Evolutionary conservation across 2,888 invertebrate genomes (phyloP), one percentile per base, ranked within the genome.

Genomic region (Scaptomyza tumidula): DNA sequence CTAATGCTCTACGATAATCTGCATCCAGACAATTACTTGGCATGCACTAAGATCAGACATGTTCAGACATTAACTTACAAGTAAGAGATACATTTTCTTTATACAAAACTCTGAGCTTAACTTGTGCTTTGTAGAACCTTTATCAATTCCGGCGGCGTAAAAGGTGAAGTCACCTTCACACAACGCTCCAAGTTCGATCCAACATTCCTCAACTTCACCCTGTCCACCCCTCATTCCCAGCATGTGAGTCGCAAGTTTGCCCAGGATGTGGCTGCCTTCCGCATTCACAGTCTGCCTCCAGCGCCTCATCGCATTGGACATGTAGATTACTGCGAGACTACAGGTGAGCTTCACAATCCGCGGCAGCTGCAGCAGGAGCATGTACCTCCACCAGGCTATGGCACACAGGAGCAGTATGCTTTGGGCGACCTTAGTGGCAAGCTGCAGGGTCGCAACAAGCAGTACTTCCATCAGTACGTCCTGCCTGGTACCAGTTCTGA

Each of bases 341-440:
- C 96, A 0, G 96, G 96, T 9, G 93, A 93, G 2, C 92, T 97
- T 43, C 97, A 95, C 89, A 97, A 98, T 92, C 98, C 98, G 0
- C 93, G 92, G 9, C 93, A 93, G 6, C 77, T 94, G 14, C 93
- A 95, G 71, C 76, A 93, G n/a, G 92, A 93, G 10, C 90, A 89
- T 5, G 88, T 93, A 39, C 96, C 96, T 9, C 96, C 96, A 0
- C 93, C 95, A 71, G 96, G 96, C 93, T 94, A 94, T 80, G 97
- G 91, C 10, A 91, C 91, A 0, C 97, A 97, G 90, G 98, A 98
- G 91, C 96, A 97, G 91, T 98, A 98, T 88, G 95, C 97, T 1
- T 93, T 98, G 3, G 98, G 98, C 0, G 98, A 98, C 90, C 92
- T 98, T 11, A 95, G 97, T 57, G 98, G 98, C 19, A 98, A 98